Conservation (phyloP, 2,113 vertebrate species). For the Mesoclemmys tuberculata region DNA sequence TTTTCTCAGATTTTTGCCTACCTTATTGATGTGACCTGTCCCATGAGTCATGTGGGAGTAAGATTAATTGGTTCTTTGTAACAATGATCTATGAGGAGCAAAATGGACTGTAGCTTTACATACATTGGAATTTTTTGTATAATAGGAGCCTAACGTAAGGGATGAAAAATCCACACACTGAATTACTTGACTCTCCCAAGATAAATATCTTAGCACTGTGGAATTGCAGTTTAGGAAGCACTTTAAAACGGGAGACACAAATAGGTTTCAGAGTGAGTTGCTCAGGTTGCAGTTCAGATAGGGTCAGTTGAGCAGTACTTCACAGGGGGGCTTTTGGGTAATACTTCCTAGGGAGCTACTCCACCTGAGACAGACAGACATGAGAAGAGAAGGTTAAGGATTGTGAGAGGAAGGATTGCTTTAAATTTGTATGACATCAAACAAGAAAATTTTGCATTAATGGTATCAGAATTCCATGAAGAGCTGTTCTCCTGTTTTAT, state of each 20-base stretch:
- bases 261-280: not conserved
- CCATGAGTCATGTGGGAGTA: not conserved
- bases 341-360: not conserved
- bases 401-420: not conserved
- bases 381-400: not conserved
- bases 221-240: not conserved
- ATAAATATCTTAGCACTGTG: not conserved
- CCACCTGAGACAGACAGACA: not conserved
- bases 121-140: not conserved
- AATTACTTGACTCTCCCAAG: not conserved
- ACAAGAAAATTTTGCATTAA: not conserved
- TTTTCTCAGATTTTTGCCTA: not conserved
- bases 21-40: not conserved
- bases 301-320: not conserved
- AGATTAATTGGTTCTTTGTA: not conserved
- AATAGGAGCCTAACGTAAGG: not conserved
- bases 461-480: not conserved
- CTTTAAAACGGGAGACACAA: not conserved
- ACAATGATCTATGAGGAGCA: not conserved
- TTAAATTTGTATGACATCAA: not conserved
- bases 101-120: not conserved
- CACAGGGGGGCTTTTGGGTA: not conserved
- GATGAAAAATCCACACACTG: not conserved
- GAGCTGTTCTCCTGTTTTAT: not conserved
- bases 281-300: not conserved